A percentile compares a stretch with the other conserved stretches of the same genome.
phyloP scores from a whole-genome alignment of 2,797 vertebrate species.

The Cuniculus paca region DNA sequence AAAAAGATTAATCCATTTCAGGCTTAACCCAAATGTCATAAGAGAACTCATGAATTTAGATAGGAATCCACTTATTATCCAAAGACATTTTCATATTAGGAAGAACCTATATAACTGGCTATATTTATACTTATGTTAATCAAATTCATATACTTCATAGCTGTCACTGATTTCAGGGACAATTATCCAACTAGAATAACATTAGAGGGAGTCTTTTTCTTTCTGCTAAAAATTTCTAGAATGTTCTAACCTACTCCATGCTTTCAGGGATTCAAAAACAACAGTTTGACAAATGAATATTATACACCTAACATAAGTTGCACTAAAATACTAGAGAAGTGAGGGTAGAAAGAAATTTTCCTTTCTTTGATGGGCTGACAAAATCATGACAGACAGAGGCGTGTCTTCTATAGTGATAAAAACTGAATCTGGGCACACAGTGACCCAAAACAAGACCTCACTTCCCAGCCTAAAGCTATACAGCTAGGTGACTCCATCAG shows the following conservation, averaged over 20 bases:
- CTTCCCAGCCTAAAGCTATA: background rate
- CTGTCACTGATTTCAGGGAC: slow-evolving; percentile 87
- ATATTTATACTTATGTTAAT: slow-evolving; percentile 88
- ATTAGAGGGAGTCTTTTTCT: slow-evolving; percentile 74
- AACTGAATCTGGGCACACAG: background rate
- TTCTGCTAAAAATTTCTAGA: slow-evolving; percentile 55
- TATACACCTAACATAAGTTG: background rate
- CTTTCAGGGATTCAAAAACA: slow-evolving; percentile 65
- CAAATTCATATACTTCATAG: slow-evolving; percentile 86
- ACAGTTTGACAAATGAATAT: background rate
- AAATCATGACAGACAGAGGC: background rate
- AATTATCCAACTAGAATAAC: slow-evolving; percentile 87
- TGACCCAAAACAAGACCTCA: background rate
- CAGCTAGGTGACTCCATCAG: background rate
- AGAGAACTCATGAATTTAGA: slow-evolving; percentile 92
- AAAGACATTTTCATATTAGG: slow-evolving; percentile 89
- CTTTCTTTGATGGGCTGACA: slow-evolving; percentile 6
- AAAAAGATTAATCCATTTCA: slow-evolving; percentile 91
- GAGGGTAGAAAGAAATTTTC: background rate
- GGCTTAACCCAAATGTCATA: slow-evolving; percentile 90
- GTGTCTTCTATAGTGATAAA: background rate
- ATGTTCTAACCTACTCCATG: slow-evolving; percentile 59
- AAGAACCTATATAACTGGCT: slow-evolving; percentile 86
- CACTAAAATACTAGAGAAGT: background rate
- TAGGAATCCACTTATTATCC: slow-evolving; percentile 91